phyloP scores from a whole-genome alignment of 2,888 invertebrate genomes.

The Chirona hameri region DNA sequence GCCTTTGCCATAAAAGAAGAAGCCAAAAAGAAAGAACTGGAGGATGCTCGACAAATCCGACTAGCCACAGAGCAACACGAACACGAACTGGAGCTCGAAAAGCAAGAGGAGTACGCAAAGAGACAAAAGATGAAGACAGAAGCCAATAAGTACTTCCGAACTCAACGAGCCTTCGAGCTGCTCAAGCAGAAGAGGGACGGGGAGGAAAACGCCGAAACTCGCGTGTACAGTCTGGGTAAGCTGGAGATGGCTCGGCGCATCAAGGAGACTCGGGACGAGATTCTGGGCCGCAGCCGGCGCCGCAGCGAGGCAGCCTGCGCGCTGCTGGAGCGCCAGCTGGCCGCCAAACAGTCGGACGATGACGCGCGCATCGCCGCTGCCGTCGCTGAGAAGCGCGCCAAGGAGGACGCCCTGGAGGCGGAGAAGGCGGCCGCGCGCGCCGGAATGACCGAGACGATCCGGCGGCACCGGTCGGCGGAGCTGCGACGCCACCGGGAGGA shows the following conservation, averaged over 20 bases:
- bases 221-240: background rate
- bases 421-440: background rate
- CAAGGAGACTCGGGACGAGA: background rate
- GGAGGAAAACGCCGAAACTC: slow-evolving; percentile 2
- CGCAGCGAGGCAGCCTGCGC: background rate
- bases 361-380: slow-evolving; percentile 25
- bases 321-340: background rate
- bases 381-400: background rate
- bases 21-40: background rate
- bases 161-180: background rate
- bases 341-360: background rate
- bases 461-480: background rate
- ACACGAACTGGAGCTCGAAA: background rate
- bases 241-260: background rate
- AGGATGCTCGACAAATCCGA: background rate
- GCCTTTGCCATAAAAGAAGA: background rate
- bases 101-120: background rate
- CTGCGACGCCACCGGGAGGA: background rate
- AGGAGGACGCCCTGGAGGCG: slow-evolving; percentile 8
- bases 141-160: background rate
- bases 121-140: background rate
- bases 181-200: background rate
- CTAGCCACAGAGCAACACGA: background rate
- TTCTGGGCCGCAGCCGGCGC: background rate
- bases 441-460: background rate